Percentiles rank a stretch among this genome's conserved stretches.
Evolutionary conservation across 2,797 vertebrate genomes (phyloP).

Genomic region (Prunella strophiata): DNA sequence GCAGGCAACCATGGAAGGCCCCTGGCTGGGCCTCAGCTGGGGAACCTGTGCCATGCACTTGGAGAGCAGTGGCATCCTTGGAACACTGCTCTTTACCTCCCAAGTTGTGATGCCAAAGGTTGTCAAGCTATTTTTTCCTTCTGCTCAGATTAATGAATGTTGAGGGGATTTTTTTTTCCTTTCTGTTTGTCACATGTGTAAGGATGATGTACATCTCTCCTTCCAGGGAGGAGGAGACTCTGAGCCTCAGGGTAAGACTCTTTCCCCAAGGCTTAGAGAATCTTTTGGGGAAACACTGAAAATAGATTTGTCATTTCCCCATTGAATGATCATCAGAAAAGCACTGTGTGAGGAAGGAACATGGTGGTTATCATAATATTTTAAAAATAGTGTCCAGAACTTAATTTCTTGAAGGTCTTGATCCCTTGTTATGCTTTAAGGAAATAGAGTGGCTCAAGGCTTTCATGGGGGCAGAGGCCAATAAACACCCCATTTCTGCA

Average conservation of each 20-base stretch:
- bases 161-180: not conserved
- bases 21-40: no score
- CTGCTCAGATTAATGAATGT: not conserved
- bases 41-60: no score
- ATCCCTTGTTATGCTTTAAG: not conserved
- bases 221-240: not conserved
- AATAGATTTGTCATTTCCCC: not conserved
- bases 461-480: not conserved
- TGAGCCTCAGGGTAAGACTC: not conserved
- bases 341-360: not conserved
- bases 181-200: not conserved
- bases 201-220: not conserved
- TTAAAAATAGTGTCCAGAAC: not conserved
- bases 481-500: not conserved
- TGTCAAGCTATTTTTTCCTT: not conserved
- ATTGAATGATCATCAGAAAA: not conserved
- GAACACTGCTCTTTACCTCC: not conserved
- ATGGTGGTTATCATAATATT: not conserved
- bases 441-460: not conserved
- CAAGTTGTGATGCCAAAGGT: fast-evolving
- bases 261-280: not conserved
- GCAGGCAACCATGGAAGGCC: not conserved
- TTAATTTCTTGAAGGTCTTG: not conserved
- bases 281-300: not conserved
- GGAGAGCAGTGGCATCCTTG: not conserved